Evolutionary conservation across 2,797 vertebrate species (phyloP), one percentile per base, ranked within the genome.

Genomic region (Chrosomus eos): DNA sequence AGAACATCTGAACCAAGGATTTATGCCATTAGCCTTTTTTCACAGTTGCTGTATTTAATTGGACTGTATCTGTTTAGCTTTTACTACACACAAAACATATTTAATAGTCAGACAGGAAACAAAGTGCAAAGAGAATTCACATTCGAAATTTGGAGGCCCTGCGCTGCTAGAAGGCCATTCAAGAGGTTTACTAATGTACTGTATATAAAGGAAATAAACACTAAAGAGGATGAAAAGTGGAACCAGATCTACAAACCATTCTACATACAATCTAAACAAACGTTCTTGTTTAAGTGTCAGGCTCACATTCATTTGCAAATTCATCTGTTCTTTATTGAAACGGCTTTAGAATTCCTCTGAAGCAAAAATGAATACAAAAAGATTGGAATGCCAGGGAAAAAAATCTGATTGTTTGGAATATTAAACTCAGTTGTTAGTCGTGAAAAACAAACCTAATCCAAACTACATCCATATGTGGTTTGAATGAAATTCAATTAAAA

Each of bases 41-140:
- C 78, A 31, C 80, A 83, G 85, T 55, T 83, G 68, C 77, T 71
- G 58, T 71, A 58, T 90, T 91, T 90, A 92, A 92, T 90, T 90
- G 90, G 89, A 74, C 62, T 72, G 53, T 26, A 80, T 75, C 43
- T 89, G 89, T 93, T 48, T 93, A 91, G 90, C 89, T 87, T 91
- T 89, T 88, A 88, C 88, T 90, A 90, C 92, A 93, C 4, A 60
- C 21, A 89, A 90, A 90, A 88, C 90, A 26, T 23, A 28, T 64
- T 89, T 83, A 88, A 86, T 83, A 87, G 71, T 48, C 10, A 48
- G 87, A 70, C 82, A 76, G 60, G 23, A 45, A 55, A 85, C 86
- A 78, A 78, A 85, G 89, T 82, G 85, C 90, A 88, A 88, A 66
- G 80, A 85, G 89, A 86, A 87, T 90, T 82, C 82, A 67, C 16